Evolutionary conservation across 2,113 vertebrate species (phyloP), one percentile per base, ranked within the genome.

Genomic region (Alligator sinensis): DNA sequence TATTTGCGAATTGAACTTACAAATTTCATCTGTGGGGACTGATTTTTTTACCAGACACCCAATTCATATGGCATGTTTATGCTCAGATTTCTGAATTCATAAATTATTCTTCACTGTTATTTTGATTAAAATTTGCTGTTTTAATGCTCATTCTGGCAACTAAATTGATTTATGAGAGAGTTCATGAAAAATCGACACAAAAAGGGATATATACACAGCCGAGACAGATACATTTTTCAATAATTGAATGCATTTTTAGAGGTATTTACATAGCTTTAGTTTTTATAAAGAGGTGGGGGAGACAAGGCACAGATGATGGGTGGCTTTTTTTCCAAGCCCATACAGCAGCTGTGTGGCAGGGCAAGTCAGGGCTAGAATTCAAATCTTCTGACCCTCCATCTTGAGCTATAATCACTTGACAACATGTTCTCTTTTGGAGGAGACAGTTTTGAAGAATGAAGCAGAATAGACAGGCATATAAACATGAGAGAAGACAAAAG

Each of bases 401-500:
- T 77, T 0, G 0, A 62, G 72, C n/a, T 85, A 25, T 76, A 86
- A n/a, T 62, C 21, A 57, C 9, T 63, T 38, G 21, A 54, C 0
- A 8, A 30, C 16, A 64, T 15, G n/a, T 92, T 28, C 5, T 91
- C 34, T 24, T 66, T 18, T 76, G 72, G 17, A 84, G 80, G 24
- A 89, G 19, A 64, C 89, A 64, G 17, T 25, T 58, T 25, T 72
- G 77, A 25, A 79, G 58, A 12, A 28, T 78, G 55, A 94, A 83
- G 16, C 5, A 94, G 83, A 91, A 70, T 22, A 93, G 27, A 68
- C 61, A 6, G 0, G 0, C 25, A 11, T 4, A 57, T 57, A 84
- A 68, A 84, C 2, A 9, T 30, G 10, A 34, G 62, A 78, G 21
- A 30, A 82, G 19, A 54, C 22, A 57, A 90, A 72, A 3, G 9